Base-by-base conservation (phyloP, 2,113 vertebrate genomes). In the Mobula hypostoma region DNA sequence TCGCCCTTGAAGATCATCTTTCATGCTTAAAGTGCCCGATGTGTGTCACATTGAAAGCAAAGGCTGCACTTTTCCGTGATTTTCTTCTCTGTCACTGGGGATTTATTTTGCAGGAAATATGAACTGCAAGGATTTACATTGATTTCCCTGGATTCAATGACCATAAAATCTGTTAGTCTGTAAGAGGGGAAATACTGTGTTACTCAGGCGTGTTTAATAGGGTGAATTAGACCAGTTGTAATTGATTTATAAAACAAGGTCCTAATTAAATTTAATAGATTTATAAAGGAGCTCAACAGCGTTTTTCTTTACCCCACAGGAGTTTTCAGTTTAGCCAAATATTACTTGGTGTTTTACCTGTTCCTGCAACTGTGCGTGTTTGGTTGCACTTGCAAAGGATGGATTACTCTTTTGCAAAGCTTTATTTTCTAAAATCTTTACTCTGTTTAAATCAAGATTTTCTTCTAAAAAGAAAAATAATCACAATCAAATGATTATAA, bases 241-340 rank as follows among this genome's bases (percentile, higher is more conserved):
- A 90, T 90, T 66, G 85, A 90, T 90, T 90, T 90, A 68, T 90
- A 90, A 90, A 66, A n/a, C 61, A 68, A 90, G 85, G 85, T 66
- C 40, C 61, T n/a, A 90, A 90, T 90, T 90, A 90, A 90, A 90
- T 19, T 63, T 66, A 90, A 90, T 90, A 90, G 85, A 90, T 90
- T 66, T 90, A 90, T 90, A 68, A 90, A 90, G 61, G 58, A 14
- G n/a, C 58, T 29, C 27, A 27, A 14, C 27, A 63, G 58, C 27
- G 27, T 66, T 66, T 66, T 66, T 88, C 48, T 66, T 32, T 19
- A 5, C 19, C 72, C 83, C 66, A 90, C 68, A 36, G 61, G n/a
- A 90, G 29, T 2, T n/a, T 66, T 90, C 61, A 66, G 29, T 90
- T 66, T 32, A 90, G n/a, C 83, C 27, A 87, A 87, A 61, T 58